Percentiles rank a stretch among this genome's conserved stretches.
phyloP scores from a whole-genome alignment of 2,888 invertebrate genomes.

The Rhimphoctona megacephalus region DNA sequence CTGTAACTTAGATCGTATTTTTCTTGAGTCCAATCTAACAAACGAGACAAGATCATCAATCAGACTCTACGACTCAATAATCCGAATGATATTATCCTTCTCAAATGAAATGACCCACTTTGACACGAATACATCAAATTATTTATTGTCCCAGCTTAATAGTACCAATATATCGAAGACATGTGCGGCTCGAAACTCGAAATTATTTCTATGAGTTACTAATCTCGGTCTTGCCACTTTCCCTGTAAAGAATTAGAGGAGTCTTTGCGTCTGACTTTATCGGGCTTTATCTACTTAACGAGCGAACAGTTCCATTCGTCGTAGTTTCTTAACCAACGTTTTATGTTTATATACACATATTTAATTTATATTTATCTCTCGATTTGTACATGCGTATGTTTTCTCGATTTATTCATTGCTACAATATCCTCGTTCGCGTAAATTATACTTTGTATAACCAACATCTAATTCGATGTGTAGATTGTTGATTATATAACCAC shows the following conservation, averaged over 20 bases:
- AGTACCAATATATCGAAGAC: background rate
- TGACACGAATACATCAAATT: conserved; percentile 18
- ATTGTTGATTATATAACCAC: conserved; percentile 29
- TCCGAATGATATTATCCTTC: conserved; percentile 41
- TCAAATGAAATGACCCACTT: conserved; percentile 45
- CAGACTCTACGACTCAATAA: conserved; percentile 19
- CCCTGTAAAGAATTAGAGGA: conserved; percentile 55
- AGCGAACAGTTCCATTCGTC: conserved; percentile 50
- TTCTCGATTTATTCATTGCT: conserved; percentile 19
- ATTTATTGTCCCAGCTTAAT: conserved; percentile 20
- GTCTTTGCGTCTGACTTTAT: conserved; percentile 56
- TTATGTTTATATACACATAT: conserved; percentile 28
- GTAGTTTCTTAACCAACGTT: conserved; percentile 44
- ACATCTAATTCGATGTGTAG: conserved; percentile 32
- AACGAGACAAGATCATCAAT: conserved; percentile 18
- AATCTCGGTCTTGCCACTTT: conserved; percentile 41
- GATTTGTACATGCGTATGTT: conserved; percentile 23
- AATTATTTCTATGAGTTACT: conserved; percentile 27
- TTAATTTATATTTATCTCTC: conserved; percentile 14
- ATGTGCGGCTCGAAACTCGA: background rate
- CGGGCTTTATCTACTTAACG: conserved; percentile 65
- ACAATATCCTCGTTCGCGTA: conserved; percentile 38
- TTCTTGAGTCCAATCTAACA: conserved; percentile 37
- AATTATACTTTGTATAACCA: conserved; percentile 42
- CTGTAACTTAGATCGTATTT: conserved; percentile 45